Percentiles rank a stretch among this genome's conserved stretches.
Evolutionary conservation across 2,113 vertebrate species (phyloP).

Genomic region (Centropristis striata): DNA sequence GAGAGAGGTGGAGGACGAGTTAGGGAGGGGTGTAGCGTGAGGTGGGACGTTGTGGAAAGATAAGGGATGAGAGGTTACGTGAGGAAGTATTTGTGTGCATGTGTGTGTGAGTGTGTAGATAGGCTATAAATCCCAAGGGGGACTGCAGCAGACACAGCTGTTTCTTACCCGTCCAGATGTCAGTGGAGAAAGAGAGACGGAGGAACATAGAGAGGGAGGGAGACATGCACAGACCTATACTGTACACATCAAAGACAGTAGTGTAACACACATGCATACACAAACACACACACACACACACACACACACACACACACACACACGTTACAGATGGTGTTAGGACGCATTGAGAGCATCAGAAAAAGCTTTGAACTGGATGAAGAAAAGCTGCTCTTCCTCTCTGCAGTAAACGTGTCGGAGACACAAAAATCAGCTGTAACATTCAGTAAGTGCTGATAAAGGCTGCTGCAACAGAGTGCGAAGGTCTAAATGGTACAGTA

Average conservation of each 20-base stretch:
- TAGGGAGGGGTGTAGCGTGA: constrained; percentile 23
- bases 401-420: neutral
- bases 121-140: constrained; percentile 65
- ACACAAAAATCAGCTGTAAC: neutral
- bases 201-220: constrained; percentile 8
- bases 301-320: constrained; percentile 26
- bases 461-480: neutral
- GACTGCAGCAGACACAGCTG: constrained; percentile 73
- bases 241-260: constrained; percentile 71
- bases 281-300: constrained; percentile 21
- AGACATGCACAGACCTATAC: constrained; percentile 73
- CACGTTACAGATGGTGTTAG: constrained; percentile 50
- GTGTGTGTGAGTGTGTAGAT: constrained; percentile 8
- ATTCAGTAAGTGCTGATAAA: neutral
- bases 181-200: constrained; percentile 34
- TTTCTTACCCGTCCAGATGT: constrained; percentile 79
- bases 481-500: neutral
- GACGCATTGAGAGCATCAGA: constrained; percentile 43
- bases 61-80: constrained; percentile 57
- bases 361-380: constrained; percentile 52
- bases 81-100: constrained; percentile 29
- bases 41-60: constrained; percentile 52
- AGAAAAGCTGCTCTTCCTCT: neutral
- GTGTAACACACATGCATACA: constrained; percentile 35
- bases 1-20: constrained; percentile 1